phyloP scores from a whole-genome alignment of 2,113 vertebrate genomes.

The Micromys minutus region DNA sequence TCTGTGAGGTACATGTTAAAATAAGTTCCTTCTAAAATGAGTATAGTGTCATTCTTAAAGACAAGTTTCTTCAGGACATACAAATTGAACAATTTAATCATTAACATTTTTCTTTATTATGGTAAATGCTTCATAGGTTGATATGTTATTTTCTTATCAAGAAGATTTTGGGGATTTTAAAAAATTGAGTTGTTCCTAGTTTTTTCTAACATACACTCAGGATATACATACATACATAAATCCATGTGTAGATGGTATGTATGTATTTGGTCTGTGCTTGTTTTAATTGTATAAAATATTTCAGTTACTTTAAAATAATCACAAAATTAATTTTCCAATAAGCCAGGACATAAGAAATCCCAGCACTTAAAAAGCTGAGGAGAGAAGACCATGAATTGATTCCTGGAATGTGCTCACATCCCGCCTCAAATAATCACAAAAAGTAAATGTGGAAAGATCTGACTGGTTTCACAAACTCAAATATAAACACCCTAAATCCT shows the following conservation, averaged over 20 bases:
- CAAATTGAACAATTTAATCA: background rate
- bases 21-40: constrained; percentile 7
- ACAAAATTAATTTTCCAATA: background rate
- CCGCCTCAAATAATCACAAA: background rate
- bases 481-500: background rate
- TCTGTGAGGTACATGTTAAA: background rate
- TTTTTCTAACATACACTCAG: background rate
- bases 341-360: background rate
- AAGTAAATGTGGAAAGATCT: background rate
- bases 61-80: background rate
- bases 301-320: background rate
- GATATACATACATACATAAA: background rate
- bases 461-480: background rate
- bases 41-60: background rate
- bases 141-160: constrained; percentile 45
- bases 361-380: too few species aligned
- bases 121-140: background rate
- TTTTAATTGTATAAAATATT: background rate
- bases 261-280: too few species aligned
- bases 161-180: constrained; percentile 57
- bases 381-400: background rate
- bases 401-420: background rate
- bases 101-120: background rate
- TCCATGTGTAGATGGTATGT: too few species aligned
- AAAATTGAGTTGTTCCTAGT: constrained; percentile 23